Evolutionary conservation across 2,797 vertebrate species (phyloP).

Genomic region (Euthynnus affinis): DNA sequence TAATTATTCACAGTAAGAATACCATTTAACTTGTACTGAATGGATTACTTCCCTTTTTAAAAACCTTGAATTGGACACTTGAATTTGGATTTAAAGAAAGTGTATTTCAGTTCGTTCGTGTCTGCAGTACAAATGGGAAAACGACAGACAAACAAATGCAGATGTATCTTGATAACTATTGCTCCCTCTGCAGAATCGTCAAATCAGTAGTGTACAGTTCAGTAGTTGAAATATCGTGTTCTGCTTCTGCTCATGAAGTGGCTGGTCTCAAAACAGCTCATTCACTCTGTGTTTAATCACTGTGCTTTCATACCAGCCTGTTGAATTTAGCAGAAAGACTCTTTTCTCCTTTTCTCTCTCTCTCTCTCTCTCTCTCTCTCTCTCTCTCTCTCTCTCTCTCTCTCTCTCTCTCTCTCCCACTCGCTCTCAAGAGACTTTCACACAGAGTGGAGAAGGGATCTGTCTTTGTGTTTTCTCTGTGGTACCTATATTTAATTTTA

Average conservation of each 20-base stretch:
- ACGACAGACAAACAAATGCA: constrained; percentile 54
- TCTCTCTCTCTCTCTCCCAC: constrained; percentile 36
- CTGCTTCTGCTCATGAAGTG: constrained; percentile 67
- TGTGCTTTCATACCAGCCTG: constrained; percentile 82
- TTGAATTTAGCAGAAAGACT: constrained; percentile 84
- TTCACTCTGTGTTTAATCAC: constrained; percentile 74
- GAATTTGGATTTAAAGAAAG: constrained; percentile 46
- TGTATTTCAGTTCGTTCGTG: constrained; percentile 40
- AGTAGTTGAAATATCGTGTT: constrained; percentile 60
- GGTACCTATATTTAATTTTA: constrained; percentile 58
- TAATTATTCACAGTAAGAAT: constrained; percentile 19
- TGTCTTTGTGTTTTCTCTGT: constrained; percentile 65
- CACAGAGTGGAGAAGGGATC: constrained; percentile 49
- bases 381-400: no score
- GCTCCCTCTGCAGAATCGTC: constrained; percentile 40
- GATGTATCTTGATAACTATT: constrained; percentile 26
- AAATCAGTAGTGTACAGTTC: constrained; percentile 58
- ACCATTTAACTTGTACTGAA: constrained; percentile 25
- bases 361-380: constrained; percentile 20
- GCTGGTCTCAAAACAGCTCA: constrained; percentile 63
- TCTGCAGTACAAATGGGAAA: constrained; percentile 45
- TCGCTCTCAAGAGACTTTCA: constrained; percentile 46
- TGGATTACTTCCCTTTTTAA: constrained; percentile 49
- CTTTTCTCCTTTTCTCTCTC: constrained; percentile 38
- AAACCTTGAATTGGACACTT: constrained; percentile 26